Evolutionary conservation across 2,797 vertebrate species (phyloP).

Genomic region (Lateolabrax maculatus): DNA sequence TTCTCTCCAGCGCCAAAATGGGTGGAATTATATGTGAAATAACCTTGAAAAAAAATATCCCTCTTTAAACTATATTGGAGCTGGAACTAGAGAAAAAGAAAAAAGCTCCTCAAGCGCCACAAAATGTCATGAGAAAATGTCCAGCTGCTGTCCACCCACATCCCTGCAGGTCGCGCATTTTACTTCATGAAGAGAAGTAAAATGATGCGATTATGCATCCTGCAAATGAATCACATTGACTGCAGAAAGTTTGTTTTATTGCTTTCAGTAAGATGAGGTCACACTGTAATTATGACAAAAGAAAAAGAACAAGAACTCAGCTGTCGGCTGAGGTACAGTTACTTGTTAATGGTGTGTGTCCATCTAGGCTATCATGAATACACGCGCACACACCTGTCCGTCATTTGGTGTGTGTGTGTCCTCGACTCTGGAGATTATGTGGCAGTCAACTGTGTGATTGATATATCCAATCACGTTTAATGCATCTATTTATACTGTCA

Average conservation of each 20-base stretch:
- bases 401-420: conserved; percentile 19
- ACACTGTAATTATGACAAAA: conserved; percentile 26
- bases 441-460: conserved; percentile 72
- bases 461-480: conserved; percentile 75
- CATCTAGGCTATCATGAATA: background rate
- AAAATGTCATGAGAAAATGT: conserved; percentile 51
- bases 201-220: conserved; percentile 27
- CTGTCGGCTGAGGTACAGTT: conserved; percentile 58
- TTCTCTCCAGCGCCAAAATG: conserved; percentile 55
- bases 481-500: conserved; percentile 73
- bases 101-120: conserved; percentile 26
- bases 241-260: conserved; percentile 2
- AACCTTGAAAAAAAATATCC: conserved; percentile 68
- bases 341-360: conserved; percentile 61
- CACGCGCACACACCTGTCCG: conserved; percentile 27
- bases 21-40: conserved; percentile 60
- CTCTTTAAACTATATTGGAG: conserved; percentile 40
- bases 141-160: conserved; percentile 57
- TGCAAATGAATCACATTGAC: conserved; percentile 24
- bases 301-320: conserved; percentile 15
- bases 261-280: conserved; percentile 29
- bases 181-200: conserved; percentile 26
- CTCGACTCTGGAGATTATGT: conserved; percentile 57
- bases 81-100: conserved; percentile 20
- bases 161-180: conserved; percentile 31